Evolutionary conservation across 2,888 invertebrate genomes (phyloP), one percentile per base, ranked within the genome.

Genomic region (Phengaris alcon): DNA sequence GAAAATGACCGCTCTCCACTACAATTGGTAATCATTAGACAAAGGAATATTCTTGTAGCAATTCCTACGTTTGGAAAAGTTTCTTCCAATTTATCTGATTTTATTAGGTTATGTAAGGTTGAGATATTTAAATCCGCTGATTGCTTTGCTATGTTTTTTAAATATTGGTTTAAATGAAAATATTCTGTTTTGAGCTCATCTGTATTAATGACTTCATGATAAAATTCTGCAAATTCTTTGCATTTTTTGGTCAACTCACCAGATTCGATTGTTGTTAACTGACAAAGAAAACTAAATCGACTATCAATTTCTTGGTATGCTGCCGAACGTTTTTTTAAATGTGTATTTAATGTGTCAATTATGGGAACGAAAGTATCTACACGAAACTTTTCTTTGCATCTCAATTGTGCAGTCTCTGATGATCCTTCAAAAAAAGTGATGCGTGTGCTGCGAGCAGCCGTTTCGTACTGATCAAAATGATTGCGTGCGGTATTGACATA

Each of bases 371-470:
- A 73, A 78, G 75, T 78, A 75, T 77, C 75, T 79, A 77, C 76
- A 77, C 74, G 76, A 79, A 79, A 77, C 76, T 77, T 78, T n/a
- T n/a, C n/a, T n/a, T 77, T 78, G 76, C 75, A 77, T 78, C 77
- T 73, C 75, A 76, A 76, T 77, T 77, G 77, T 15, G 59, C 46
- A 74, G 74, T 64, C 77, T 78, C 78, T 73, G 73, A 73, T 73
- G 76, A 76, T 78, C 77, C 75, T 78, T 78, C 77, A 78, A 78
- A 78, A 77, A 78, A 78, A 75, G 77, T 75, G 74, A 76, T 64
- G 75, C 77, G 77, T 74, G 74, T 68, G 75, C 75, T 75, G 73
- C 64, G 68, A 75, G 64, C 35, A 73, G 44, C 68, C 69, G 54
- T 72, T 73, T 52, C 51, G 54, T 75, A 70, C 13, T 46, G 15